phyloP scores from a whole-genome alignment of 2,113 vertebrate species.

The Apteryx mantelli region DNA sequence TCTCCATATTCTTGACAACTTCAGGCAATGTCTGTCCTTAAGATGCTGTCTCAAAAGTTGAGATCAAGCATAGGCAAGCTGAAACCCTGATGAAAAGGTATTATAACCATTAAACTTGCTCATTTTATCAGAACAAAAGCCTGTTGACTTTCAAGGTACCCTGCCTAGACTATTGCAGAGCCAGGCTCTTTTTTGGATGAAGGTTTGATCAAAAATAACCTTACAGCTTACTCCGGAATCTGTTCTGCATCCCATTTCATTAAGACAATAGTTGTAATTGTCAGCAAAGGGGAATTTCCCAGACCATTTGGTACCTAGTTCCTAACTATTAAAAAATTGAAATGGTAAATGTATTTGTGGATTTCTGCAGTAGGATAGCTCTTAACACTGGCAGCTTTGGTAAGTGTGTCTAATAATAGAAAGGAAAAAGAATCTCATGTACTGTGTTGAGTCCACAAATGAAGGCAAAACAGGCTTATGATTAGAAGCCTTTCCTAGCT shows the following conservation, averaged over 20 bases:
- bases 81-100: background rate
- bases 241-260: constrained; percentile 12
- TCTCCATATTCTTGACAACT: background rate
- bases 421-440: constrained; percentile 9
- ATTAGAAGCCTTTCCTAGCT: constrained; percentile 12
- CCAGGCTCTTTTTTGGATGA: background rate
- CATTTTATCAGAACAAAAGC: background rate
- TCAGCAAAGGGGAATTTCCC: constrained; percentile 1
- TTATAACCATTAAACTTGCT: background rate
- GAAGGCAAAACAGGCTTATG: constrained; percentile 1
- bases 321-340: background rate
- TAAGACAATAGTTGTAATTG: background rate
- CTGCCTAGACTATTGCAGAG: background rate
- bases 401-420: constrained; percentile 28
- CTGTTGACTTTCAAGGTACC: background rate
- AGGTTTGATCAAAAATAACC: constrained; percentile 12
- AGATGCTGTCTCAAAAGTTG: background rate
- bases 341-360: background rate
- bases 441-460: constrained; percentile 6
- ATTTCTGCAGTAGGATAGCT: background rate
- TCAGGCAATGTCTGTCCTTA: background rate
- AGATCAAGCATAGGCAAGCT: background rate
- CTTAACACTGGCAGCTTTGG: background rate
- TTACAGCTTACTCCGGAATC: background rate
- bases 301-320: background rate